Conservation (phyloP, 1,140 invertebrate genomes). For the Zophobas atratus region DNA sequence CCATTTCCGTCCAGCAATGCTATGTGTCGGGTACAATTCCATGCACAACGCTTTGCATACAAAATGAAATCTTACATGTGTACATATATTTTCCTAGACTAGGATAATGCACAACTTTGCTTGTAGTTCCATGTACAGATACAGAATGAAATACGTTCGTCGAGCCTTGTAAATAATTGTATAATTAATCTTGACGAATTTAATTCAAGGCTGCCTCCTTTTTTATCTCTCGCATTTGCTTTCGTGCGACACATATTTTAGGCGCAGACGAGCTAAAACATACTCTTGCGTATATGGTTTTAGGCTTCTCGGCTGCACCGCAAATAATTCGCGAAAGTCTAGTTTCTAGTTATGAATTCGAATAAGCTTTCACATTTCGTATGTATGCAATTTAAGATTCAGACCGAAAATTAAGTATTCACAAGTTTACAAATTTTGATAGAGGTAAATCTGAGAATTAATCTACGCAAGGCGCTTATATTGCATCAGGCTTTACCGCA, state of each 20-base stretch:
- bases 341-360: neutral
- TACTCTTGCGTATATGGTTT: neutral
- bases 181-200: constrained; percentile 38
- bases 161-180: constrained; percentile 23
- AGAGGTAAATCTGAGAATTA: neutral
- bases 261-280: no score
- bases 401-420: neutral
- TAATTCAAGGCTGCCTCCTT: constrained; percentile 20
- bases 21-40: constrained; percentile 43
- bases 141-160: constrained; percentile 22
- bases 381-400: neutral
- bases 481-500: neutral
- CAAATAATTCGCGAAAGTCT: neutral
- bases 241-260: neutral
- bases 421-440: neutral
- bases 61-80: constrained; percentile 46
- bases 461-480: neutral
- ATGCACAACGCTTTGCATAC: constrained; percentile 44
- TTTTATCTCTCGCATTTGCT: constrained; percentile 3
- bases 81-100: constrained; percentile 23
- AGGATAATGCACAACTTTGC: constrained; percentile 37
- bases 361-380: neutral
- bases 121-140: constrained; percentile 29
- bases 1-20: constrained; percentile 40
- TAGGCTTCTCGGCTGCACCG: neutral